phyloP scores from a whole-genome alignment of 2,113 vertebrate genomes.

The Anarrhichthys ocellatus region DNA sequence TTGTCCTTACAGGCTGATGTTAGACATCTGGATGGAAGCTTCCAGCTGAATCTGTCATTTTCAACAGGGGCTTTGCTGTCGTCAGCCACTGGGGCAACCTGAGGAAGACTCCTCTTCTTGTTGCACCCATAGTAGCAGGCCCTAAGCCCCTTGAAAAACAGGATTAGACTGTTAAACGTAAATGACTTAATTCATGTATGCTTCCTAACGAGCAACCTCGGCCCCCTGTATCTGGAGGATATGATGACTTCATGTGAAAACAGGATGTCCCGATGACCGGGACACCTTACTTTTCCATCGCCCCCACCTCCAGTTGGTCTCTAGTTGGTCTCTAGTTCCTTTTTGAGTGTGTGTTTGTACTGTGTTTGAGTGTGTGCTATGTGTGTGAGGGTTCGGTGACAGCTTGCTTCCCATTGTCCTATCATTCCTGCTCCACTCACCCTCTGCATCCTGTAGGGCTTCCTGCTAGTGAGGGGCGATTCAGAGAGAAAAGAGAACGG shows the following conservation, averaged over 20 bases:
- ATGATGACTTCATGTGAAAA: constrained; percentile 81
- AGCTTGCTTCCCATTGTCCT: constrained; percentile 85
- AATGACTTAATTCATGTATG: background rate
- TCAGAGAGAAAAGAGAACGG: constrained; percentile 1
- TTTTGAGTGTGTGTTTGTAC: constrained; percentile 21
- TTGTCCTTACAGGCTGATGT: background rate
- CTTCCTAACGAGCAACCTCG: constrained; percentile 7
- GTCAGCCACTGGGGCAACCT: background rate
- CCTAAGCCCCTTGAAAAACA: background rate
- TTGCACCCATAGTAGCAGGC: background rate
- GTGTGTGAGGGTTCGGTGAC: constrained; percentile 68
- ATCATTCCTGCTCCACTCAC: constrained; percentile 82
- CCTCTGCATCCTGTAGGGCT: constrained; percentile 82
- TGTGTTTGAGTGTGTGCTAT: constrained; percentile 27
- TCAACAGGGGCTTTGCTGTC: background rate
- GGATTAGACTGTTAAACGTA: background rate
- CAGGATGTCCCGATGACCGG: constrained; percentile 76
- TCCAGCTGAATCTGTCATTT: background rate
- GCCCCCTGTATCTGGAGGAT: constrained; percentile 62
- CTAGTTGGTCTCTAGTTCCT: constrained; percentile 30
- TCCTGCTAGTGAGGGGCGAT: constrained; percentile 70
- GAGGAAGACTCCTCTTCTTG: background rate
- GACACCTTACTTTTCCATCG: constrained; percentile 78
- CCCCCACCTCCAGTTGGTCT: constrained; percentile 25
- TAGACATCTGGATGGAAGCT: background rate